phyloP scores from a whole-genome alignment of 2,888 invertebrate species.

The Microctonus brassicae region DNA sequence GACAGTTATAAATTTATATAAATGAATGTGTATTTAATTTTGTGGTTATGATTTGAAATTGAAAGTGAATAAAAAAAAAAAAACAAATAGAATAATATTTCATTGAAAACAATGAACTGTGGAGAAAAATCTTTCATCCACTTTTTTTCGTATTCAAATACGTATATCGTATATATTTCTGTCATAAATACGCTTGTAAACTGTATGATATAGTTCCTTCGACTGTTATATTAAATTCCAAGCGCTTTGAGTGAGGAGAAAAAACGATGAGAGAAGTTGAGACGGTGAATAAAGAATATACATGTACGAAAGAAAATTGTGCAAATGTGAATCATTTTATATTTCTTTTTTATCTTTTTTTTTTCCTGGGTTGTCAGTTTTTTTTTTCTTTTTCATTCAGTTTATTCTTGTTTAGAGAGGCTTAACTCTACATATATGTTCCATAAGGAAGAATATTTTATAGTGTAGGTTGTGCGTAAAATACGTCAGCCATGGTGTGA shows the following conservation, averaged over 20 bases:
- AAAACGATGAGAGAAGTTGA: not conserved
- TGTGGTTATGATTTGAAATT: not conserved
- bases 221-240: slow-evolving; percentile 21
- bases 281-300: not conserved
- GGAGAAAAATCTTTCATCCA: not conserved
- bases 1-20: not conserved
- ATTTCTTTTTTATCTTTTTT: not conserved
- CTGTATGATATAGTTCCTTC: slow-evolving; percentile 9
- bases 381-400: not conserved
- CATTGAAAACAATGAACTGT: not conserved
- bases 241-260: slow-evolving; percentile 11
- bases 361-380: not conserved
- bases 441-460: not conserved
- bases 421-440: not conserved
- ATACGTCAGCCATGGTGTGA: not conserved
- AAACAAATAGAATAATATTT: not conserved
- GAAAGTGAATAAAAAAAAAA: not conserved
- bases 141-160: not conserved
- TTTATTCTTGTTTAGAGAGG: not conserved
- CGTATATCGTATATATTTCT: slow-evolving; percentile 1
- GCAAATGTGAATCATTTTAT: not conserved
- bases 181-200: slow-evolving; percentile 11
- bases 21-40: not conserved
- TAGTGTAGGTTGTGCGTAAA: not conserved
- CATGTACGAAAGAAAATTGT: not conserved